Base-by-base conservation (phyloP, 2,888 invertebrate species). In the Phengaris arion region DNA sequence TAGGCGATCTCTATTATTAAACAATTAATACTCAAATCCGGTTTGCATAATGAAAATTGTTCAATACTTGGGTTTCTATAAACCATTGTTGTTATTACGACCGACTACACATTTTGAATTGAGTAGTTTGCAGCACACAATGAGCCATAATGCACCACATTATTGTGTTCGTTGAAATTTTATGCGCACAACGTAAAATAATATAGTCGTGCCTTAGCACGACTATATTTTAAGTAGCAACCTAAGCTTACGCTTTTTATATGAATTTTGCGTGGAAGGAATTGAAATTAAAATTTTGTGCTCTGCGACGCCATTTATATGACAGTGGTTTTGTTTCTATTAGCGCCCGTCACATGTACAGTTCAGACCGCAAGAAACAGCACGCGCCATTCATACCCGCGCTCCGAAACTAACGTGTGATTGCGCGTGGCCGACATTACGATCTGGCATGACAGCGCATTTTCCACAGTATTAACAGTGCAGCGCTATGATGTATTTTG, bases 251-350 rank as follows among this genome's bases (percentile, higher is more conserved):
- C 22, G 1, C 22, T 22, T 22, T 22, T 22, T 22, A 22, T 22
- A 22, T 22, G 0, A 22, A 22, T 22, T 22, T 22, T 22, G 22
- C 22, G 59, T 59, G 59, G 59, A 22, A 10, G 22, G 59, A 9
- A 22, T 59, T 59, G 3, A 9, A 22, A 59, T 10, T 15, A 45
- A 51, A 13, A 57, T 22, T 22, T 55, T 77, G 74, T 84, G 7
- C n/a, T 55, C 6, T n/a, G n/a, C 8, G 55, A 15, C n/a, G n/a
- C n/a, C 6, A n/a, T 55, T 55, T 55, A 55, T 55, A n/a, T 55
- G 55, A 55, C 7, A 13, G 1, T n/a, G n/a, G 15, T 57, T 59
- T 4, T 4, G 22, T 10, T 59, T 9, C 9, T 59, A 22, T 59
- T 35, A 35, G 35, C 35, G 35, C 2, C 35, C 35, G 35, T 35